phyloP scores from a whole-genome alignment of 2,888 invertebrate genomes.

The Nysson spinosus region DNA sequence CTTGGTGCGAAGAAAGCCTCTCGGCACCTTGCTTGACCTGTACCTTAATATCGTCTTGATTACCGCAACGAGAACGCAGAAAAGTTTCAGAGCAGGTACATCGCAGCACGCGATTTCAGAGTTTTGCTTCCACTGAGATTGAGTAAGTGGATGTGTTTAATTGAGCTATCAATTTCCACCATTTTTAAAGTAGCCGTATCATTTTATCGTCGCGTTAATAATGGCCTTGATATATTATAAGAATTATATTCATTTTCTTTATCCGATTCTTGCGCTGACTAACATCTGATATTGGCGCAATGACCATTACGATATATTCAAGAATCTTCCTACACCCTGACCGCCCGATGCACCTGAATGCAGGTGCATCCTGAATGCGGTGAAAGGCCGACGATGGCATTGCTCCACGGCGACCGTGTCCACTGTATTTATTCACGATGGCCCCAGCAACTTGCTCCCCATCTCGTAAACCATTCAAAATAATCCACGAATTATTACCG shows the following conservation, averaged over 20 bases:
- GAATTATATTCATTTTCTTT: no score
- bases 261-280: constrained; percentile 10
- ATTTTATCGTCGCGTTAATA: no score
- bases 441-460: constrained; percentile 7
- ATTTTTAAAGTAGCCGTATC: no score
- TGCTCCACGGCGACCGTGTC: constrained; percentile 35
- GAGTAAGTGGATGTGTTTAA: no score
- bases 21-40: constrained; percentile 25
- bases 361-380: constrained; percentile 44
- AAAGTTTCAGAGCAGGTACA: neutral
- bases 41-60: constrained; percentile 34
- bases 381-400: constrained; percentile 51
- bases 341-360: constrained; percentile 36
- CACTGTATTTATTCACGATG: constrained; percentile 36
- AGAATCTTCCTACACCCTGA: constrained; percentile 34
- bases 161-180: no score
- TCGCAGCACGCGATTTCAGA: neutral
- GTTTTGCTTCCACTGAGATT: no score
- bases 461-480: constrained; percentile 15
- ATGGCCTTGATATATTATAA: no score
- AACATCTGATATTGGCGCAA: constrained; percentile 10
- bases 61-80: constrained; percentile 7
- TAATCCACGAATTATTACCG: constrained; percentile 29
- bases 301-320: constrained; percentile 5
- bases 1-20: constrained; percentile 9